Percentiles rank a stretch among this genome's conserved stretches.
phyloP scores from a whole-genome alignment of 2,113 vertebrate species.

The Fregata magnificens region DNA sequence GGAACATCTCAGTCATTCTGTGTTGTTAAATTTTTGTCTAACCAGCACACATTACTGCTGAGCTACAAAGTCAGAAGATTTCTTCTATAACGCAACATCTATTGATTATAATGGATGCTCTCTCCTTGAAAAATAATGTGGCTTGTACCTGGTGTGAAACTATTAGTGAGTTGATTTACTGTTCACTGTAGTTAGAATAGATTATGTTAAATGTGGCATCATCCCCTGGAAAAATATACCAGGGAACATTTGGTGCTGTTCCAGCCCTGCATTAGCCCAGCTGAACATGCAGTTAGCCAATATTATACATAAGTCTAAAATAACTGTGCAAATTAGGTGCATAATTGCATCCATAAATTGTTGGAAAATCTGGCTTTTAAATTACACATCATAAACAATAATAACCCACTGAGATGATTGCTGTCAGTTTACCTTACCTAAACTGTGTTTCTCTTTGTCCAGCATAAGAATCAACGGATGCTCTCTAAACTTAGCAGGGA shows the following conservation, averaged over 20 bases:
- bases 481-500: not conserved
- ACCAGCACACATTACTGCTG: not conserved
- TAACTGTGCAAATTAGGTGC: slow-evolving; percentile 48
- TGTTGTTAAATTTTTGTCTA: not conserved
- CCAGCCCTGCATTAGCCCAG: not conserved
- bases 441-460: not conserved
- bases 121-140: not conserved
- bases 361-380: slow-evolving; percentile 56
- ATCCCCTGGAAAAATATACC: not conserved
- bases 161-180: not conserved
- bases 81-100: not conserved
- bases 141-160: not conserved
- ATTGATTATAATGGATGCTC: not conserved
- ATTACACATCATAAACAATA: slow-evolving; percentile 38
- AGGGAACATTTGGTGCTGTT: not conserved
- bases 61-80: not conserved
- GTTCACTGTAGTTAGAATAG: not conserved
- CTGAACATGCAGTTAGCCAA: not conserved
- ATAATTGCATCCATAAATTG: slow-evolving; percentile 39
- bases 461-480: not conserved
- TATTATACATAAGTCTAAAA: slow-evolving; percentile 30
- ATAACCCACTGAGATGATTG: not conserved
- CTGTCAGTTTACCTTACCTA: slow-evolving; percentile 1
- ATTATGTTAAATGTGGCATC: slow-evolving; percentile 22
- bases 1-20: not conserved